These are phyloP conservation scores for Oryzias dopingdopingensis DNA, from an alignment of 2,797 vertebrate genomes.

Conservation along the genomic window DNA sequence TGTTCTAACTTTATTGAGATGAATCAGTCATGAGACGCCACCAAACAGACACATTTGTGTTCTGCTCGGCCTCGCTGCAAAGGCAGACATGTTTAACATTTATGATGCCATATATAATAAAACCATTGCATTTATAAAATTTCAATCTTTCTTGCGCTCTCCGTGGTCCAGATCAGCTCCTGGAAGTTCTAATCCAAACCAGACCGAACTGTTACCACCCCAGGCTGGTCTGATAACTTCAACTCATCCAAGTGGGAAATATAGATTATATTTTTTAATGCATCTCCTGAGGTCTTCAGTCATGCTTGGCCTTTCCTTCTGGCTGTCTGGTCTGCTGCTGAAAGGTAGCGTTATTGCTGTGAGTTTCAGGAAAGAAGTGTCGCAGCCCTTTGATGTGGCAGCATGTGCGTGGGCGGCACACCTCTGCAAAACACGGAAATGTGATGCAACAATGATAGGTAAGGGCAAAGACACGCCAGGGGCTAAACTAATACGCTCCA, in stretches of 20 bases:
- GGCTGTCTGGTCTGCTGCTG: slow-evolving; percentile 44
- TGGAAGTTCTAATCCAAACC: slow-evolving; percentile 32
- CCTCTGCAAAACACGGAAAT: slow-evolving; percentile 68
- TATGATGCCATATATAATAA: neutral
- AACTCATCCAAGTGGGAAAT: slow-evolving; percentile 64
- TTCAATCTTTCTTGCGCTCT: slow-evolving; percentile 15
- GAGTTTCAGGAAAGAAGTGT: slow-evolving; percentile 52
- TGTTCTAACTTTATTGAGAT: slow-evolving; percentile 2
- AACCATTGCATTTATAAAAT: slow-evolving; percentile 22
- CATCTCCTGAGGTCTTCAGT: slow-evolving; percentile 62
- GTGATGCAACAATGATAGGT: slow-evolving; percentile 64
- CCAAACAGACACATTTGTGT: slow-evolving; percentile 10
- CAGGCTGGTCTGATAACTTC: slow-evolving; percentile 52
- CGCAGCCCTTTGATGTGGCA: slow-evolving; percentile 77
- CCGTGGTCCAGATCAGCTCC: slow-evolving; percentile 44
- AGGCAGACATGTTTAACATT: too few relatives aligned
- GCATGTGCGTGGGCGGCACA: slow-evolving; percentile 59
- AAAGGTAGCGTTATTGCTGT: slow-evolving; percentile 49
- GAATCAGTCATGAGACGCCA: slow-evolving; percentile 1
- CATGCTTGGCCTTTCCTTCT: slow-evolving; percentile 65
- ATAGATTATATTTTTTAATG: slow-evolving; percentile 66
- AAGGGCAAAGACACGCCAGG: slow-evolving; percentile 56
- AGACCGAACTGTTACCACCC: slow-evolving; percentile 32
- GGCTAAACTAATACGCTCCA: slow-evolving; percentile 62
- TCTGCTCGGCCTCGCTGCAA: neutral